phyloP scores from a whole-genome alignment of 1,140 invertebrate species.

The Solenopsis fugax region DNA sequence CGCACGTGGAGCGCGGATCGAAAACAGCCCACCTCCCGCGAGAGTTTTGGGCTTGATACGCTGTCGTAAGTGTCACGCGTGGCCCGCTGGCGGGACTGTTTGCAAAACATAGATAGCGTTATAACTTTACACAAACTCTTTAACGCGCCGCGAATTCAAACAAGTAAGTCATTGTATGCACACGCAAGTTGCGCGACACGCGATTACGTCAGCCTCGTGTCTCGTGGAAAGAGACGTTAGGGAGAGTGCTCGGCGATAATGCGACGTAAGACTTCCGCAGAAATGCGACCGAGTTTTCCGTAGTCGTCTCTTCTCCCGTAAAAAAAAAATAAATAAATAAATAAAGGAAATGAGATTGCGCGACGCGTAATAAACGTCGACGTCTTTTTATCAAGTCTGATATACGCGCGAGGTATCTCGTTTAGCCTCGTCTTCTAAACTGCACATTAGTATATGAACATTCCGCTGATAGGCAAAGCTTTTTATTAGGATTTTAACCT shows the following conservation, averaged over 20 bases:
- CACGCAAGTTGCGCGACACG: neutral
- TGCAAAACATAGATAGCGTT: conserved; percentile 40
- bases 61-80: neutral
- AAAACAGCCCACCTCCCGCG: neutral
- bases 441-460: neutral
- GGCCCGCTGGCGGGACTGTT: conserved; percentile 20
- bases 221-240: neutral
- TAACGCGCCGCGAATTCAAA: neutral
- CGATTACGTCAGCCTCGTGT: conserved; percentile 2
- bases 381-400: neutral
- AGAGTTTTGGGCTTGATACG: neutral
- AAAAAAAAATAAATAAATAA: neutral
- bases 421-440: neutral
- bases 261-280: neutral
- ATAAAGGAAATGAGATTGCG: neutral
- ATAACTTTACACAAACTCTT: conserved; percentile 34
- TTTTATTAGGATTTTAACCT: conserved; percentile 6
- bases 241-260: neutral
- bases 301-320: neutral
- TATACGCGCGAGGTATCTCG: neutral
- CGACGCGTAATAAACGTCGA: neutral
- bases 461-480: neutral
- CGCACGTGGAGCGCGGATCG: neutral
- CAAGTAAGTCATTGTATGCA: conserved; percentile 44
- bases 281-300: neutral